Evolutionary conservation across 2,888 invertebrate genomes (phyloP), one percentile per base, ranked within the genome.

Genomic region (Cosmorhoe ocellata): DNA sequence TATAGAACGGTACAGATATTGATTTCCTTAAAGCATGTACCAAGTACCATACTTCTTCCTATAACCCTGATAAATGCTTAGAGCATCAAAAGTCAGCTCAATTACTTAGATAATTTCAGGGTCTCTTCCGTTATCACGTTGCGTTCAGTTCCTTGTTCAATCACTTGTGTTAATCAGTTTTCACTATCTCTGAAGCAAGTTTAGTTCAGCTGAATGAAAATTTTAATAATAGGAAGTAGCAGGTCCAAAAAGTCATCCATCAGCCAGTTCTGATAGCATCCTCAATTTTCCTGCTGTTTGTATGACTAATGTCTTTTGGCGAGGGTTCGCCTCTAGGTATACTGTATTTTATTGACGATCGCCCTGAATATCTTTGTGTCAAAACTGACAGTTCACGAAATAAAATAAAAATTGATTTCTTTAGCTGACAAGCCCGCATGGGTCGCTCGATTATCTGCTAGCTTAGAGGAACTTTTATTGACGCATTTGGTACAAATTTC

Each of bases 401-500:
- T 39, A 57, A 46, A 57, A 46, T 33, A 41, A 57, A 46, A 57
- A 46, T 33, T 58, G 46, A 55, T 61, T 59, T 61, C 63, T 63
- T 55, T 60, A 58, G 59, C 57, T 59, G 49, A 51, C 58, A 54
- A 63, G 62, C 76, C 76, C 76, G 76, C 76, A 76, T 76, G 53
- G 33, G 37, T 27, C 24, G 31, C 51, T 48, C 54, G 51, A 59
- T 67, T 67, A 68, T 69, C 67, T 56, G 59, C 57, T 61, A 66
- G 66, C 62, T 67, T 2, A 60, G 62, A 68, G 58, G 61, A 52
- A 59, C 58, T 71, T 76, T 70, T 71, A 76, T 78, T 79, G 73
- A 75, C 64, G 69, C 66, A 70, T 73, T 68, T 61, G 56, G 66
- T 70, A 61, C 64, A 66, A 72, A 72, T 73, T 66, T 70, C 58